Evolutionary conservation across 2,888 invertebrate genomes (phyloP), one percentile per base, ranked within the genome.

Genomic region (Beris morrisii): DNA sequence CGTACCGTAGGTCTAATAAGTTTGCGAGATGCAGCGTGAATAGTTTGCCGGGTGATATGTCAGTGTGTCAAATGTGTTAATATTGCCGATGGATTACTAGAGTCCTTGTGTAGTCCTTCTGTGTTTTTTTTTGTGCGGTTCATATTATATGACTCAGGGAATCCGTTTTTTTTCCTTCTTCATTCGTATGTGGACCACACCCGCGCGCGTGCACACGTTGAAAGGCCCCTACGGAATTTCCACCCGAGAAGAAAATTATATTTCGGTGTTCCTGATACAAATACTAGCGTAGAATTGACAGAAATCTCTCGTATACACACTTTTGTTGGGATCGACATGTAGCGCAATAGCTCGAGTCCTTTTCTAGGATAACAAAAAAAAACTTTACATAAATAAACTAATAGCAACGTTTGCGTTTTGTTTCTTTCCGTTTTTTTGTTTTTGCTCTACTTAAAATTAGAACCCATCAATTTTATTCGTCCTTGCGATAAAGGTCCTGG

Each of bases 201-300:
- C 79, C 79, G 79, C 79, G 77, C 79, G 76, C 76, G 73, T 77
- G 77, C 75, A 77, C 76, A 77, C 75, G 74, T 77, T 68, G 55
- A 66, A 52, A 43, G 52, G 61, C 64, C 55, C 46, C 56, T 43
- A 54, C 45, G 54, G 64, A 53, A 52, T 50, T 61, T 38, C 61
- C 55, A 64, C 54, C 64, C 64, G 46, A 64, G 45, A 58, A 48
- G 58, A 64, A 64, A 64, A 54, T 64, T 64, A 64, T 64, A 54
- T 64, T 64, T 64, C 50, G 59, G 50, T 52, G 61, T 52, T 61
- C 61, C 61, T 50, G 50, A 28, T 50, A 61, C 61, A 61, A 15
- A 61, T 38, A 61, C 61, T 43, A 61, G 61, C 50, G 43, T 50
- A 43, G 50, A 50, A 38, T 61, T 61, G 61, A 61, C 61, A 61